These are phyloP conservation scores for Cryptosula pallasiana DNA, from an alignment of 2,888 invertebrate species.

Conservation along the genomic window DNA sequence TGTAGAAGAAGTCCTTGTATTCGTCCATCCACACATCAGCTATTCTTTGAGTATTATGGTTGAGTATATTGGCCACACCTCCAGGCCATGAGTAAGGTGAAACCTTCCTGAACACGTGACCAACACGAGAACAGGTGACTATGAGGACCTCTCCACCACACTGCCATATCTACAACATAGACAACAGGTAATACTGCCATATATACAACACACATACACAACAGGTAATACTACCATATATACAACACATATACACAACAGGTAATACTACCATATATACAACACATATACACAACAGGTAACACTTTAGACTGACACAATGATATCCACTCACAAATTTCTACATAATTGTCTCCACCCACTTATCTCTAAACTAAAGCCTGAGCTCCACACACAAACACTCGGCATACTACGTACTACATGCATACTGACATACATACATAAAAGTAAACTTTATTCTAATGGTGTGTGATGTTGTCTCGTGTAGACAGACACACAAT, in stretches of 20 bases:
- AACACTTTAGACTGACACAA: neutral
- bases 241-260: neutral
- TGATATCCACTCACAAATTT: neutral
- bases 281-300: neutral
- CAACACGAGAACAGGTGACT: constrained; percentile 52
- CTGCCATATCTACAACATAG: constrained; percentile 50
- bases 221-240: neutral
- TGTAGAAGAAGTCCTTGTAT: constrained; percentile 69
- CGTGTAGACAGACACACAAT: too few species aligned
- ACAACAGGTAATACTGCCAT: neutral
- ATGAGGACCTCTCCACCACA: constrained; percentile 52
- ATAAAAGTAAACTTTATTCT: too few species aligned
- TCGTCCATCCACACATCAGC: constrained; percentile 99
- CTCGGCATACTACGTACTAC: too few species aligned
- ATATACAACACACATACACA: neutral
- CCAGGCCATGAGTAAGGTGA: constrained; percentile 99
- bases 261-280: neutral
- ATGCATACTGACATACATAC: too few species aligned
- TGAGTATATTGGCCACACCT: constrained; percentile 75
- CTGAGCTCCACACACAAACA: too few species aligned
- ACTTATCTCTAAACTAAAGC: too few species aligned
- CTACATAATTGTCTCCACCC: too few species aligned
- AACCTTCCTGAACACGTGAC: constrained; percentile 54
- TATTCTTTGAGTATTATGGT: constrained; percentile 92
- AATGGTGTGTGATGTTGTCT: too few species aligned